These are phyloP conservation scores for Microchrysa polita DNA, from an alignment of 2,888 invertebrate genomes.

Conservation along the genomic window DNA sequence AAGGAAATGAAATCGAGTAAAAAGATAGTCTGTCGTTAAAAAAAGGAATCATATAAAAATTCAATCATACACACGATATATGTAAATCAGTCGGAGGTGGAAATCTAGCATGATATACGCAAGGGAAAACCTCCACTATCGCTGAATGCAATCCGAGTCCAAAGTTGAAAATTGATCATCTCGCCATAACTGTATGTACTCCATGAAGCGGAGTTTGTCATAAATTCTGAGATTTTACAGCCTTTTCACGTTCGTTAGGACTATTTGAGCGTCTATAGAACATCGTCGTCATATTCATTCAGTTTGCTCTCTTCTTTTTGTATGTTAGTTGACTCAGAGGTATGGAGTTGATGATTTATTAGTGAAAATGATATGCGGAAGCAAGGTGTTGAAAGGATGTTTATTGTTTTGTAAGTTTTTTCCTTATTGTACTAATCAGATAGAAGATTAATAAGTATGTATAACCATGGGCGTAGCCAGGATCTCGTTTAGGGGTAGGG, in stretches of 20 bases:
- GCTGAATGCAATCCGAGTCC: slow-evolving; percentile 46
- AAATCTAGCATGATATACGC: slow-evolving; percentile 44
- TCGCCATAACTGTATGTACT: slow-evolving; percentile 34
- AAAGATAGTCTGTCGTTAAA: slow-evolving; percentile 35
- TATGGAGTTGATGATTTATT: slow-evolving; percentile 49
- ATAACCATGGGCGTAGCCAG: too few relatives aligned
- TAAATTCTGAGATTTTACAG: slow-evolving; percentile 47
- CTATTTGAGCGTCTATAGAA: not conserved
- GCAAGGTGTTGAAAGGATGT: slow-evolving; percentile 16
- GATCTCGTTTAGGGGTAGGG: too few relatives aligned
- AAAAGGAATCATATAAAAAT: slow-evolving; percentile 24
- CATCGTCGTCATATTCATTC: slow-evolving; percentile 8
- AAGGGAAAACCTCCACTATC: not conserved
- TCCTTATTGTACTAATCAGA: too few relatives aligned
- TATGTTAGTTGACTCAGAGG: slow-evolving; percentile 45
- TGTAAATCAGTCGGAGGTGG: slow-evolving; percentile 50
- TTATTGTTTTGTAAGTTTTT: too few relatives aligned
- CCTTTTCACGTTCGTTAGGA: slow-evolving; percentile 42
- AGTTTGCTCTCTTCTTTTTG: not conserved
- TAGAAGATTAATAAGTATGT: too few relatives aligned
- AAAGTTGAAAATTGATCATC: slow-evolving; percentile 50
- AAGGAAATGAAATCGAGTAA: slow-evolving; percentile 49
- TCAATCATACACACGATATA: slow-evolving; percentile 42
- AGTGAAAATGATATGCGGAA: slow-evolving; percentile 13
- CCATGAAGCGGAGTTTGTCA: slow-evolving; percentile 38